A percentile compares a stretch with the other conserved stretches of the same genome.
Evolutionary conservation across 1,140 invertebrate genomes (phyloP).

Genomic region (Drosophila leontia): DNA sequence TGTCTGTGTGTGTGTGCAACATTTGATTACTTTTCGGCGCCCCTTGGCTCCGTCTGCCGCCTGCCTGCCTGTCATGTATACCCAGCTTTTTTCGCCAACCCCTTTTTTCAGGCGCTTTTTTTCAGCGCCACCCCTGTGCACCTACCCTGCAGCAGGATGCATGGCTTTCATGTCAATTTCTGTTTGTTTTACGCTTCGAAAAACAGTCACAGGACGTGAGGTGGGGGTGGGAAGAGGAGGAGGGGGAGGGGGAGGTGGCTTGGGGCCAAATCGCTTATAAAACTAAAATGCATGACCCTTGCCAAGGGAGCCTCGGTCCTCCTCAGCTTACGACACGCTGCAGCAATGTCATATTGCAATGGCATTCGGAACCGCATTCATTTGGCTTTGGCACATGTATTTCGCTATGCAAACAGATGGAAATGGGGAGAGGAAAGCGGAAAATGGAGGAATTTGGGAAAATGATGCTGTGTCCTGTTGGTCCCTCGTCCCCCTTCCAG

Average conservation of each 20-base stretch:
- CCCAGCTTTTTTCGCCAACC: neutral
- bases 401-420: conserved; percentile 52
- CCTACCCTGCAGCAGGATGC: neutral
- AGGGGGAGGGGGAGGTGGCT: neutral
- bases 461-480: conserved; percentile 33
- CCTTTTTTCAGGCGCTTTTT: neutral
- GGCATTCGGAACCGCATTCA: conserved; percentile 70
- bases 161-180: conserved; percentile 70
- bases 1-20: conserved; percentile 58
- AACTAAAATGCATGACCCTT: conserved; percentile 62
- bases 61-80: conserved; percentile 2
- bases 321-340: conserved; percentile 31
- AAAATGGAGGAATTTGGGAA: conserved; percentile 1
- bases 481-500: neutral
- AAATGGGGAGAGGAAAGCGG: neutral
- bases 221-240: neutral
- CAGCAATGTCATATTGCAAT: conserved; percentile 73
- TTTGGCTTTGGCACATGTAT: conserved; percentile 62
- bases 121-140: neutral
- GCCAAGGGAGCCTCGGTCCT: conserved; percentile 7
- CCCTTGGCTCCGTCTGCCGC: conserved; percentile 11
- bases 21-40: conserved; percentile 71
- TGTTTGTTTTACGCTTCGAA: conserved; percentile 71
- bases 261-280: conserved; percentile 67
- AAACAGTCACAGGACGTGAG: conserved; percentile 53